These are phyloP conservation scores for Pangasius sanitwongsei DNA, from an alignment of 2,797 vertebrate genomes.

Conservation along the genomic window DNA sequence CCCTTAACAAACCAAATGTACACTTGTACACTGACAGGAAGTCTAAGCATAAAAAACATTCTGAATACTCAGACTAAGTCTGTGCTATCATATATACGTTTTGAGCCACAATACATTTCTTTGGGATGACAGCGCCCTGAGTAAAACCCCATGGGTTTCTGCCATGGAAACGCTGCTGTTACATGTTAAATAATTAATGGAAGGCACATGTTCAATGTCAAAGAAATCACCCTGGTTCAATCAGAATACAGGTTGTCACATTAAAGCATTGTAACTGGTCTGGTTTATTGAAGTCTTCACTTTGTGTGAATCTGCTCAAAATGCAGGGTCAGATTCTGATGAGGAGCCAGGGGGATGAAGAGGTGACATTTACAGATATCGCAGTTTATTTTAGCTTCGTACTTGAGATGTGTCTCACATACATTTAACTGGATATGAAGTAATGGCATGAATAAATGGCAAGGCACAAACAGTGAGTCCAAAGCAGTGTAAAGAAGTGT, in stretches of 20 bases:
- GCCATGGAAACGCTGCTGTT: not conserved
- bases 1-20: not conserved
- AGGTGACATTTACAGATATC: not conserved
- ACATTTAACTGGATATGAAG: not conserved
- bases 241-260: not conserved
- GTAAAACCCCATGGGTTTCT: not conserved
- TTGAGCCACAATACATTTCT: not conserved
- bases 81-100: not conserved
- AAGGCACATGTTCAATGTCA: not conserved
- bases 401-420: not conserved
- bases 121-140: not conserved
- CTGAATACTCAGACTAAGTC: not conserved
- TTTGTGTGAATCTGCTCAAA: not conserved
- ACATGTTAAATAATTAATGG: not conserved
- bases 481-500: not conserved
- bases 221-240: not conserved
- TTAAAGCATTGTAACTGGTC: not conserved
- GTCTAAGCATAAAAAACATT: not conserved
- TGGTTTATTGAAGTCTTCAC: not conserved
- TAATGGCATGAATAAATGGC: not conserved
- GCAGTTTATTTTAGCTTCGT: constrained; percentile 10
- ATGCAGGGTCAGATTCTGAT: not conserved
- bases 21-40: not conserved
- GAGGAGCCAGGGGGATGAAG: not conserved
- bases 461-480: not conserved